phyloP scores from a whole-genome alignment of 2,888 invertebrate genomes.

The Escarpia spicata region DNA sequence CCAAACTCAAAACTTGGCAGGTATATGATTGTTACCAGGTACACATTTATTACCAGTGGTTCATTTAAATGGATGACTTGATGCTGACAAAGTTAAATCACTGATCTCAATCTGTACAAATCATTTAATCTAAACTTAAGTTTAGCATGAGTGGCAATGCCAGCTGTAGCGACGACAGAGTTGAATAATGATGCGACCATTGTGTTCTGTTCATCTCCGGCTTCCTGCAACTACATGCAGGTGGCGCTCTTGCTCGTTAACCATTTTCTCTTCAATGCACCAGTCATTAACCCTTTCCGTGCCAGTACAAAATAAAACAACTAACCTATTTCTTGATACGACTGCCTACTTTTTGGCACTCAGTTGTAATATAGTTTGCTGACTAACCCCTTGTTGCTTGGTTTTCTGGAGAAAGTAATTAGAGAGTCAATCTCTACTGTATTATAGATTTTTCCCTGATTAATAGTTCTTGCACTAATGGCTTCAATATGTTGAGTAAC shows the following conservation, averaged over 20 bases:
- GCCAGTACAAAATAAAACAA: background rate
- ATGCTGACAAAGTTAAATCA: background rate
- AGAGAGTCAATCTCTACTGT: background rate
- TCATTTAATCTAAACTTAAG: background rate
- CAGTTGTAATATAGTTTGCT: constrained; percentile 1
- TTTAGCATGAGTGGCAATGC: background rate
- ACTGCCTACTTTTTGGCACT: background rate
- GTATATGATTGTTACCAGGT: too few relatives aligned
- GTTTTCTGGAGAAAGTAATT: background rate
- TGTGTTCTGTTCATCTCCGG: background rate
- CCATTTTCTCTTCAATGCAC: background rate
- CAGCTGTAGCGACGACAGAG: background rate
- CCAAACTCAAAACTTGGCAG: too few relatives aligned
- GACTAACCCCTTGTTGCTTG: background rate
- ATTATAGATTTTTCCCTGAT: background rate
- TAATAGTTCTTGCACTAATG: background rate
- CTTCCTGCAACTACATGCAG: background rate
- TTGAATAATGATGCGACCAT: background rate
- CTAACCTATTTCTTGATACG: background rate
- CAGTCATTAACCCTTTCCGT: background rate
- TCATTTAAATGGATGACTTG: background rate
- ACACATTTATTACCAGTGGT: too few relatives aligned
- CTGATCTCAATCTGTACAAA: background rate
- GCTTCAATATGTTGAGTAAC: background rate
- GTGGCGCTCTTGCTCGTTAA: background rate